phyloP scores from a whole-genome alignment of 2,888 invertebrate species.

The Sipha maydis region DNA sequence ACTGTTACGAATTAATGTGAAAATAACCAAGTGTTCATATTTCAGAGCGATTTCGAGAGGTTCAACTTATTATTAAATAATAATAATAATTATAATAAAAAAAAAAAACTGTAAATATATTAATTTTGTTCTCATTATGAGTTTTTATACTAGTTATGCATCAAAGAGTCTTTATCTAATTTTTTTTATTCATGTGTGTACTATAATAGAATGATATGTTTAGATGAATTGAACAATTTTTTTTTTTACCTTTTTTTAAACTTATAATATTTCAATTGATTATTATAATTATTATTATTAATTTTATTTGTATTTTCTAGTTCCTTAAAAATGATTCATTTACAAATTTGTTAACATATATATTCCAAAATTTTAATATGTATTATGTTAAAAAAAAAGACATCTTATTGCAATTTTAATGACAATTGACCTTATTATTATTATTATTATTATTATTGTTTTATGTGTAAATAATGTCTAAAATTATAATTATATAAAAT shows the following conservation, averaged over 20 bases:
- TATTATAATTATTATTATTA: conserved; percentile 41
- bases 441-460: conserved; percentile 45
- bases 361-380: conserved; percentile 57
- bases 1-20: conserved; percentile 50
- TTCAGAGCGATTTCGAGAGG: conserved; percentile 61
- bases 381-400: conserved; percentile 44
- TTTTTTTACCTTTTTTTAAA: conserved; percentile 55
- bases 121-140: conserved; percentile 40
- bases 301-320: conserved; percentile 52
- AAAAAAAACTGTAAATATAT: conserved; percentile 52
- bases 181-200: conserved; percentile 52
- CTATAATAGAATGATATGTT: conserved; percentile 34
- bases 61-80: conserved; percentile 50
- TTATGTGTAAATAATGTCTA: conserved; percentile 53
- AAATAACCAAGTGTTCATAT: conserved; percentile 58
- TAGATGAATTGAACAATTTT: conserved; percentile 38
- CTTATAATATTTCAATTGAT: conserved; percentile 19
- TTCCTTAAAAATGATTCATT: conserved; percentile 55
- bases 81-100: conserved; percentile 17
- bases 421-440: conserved; percentile 54
- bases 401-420: conserved; percentile 54
- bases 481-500: conserved; percentile 38
- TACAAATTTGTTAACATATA: conserved; percentile 59
- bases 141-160: conserved; percentile 54
- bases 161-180: conserved; percentile 41